Percentiles rank a stretch among this genome's conserved stretches.
Evolutionary conservation across 1,140 invertebrate genomes (phyloP).

Genomic region (Ruditapes philippinarum): DNA sequence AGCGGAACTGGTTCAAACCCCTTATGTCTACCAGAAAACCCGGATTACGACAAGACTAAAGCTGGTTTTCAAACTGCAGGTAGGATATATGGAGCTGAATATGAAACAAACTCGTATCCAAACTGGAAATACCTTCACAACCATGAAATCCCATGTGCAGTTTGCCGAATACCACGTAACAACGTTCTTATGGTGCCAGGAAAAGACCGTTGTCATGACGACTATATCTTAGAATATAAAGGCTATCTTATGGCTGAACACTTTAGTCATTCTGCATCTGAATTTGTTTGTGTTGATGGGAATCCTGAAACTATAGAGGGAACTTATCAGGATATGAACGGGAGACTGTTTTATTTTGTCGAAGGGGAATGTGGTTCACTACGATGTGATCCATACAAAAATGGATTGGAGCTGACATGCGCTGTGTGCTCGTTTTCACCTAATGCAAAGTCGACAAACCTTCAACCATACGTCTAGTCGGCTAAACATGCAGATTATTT

Average conservation of each 20-base stretch:
- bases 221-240: slow-evolving; percentile 70
- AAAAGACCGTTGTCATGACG: slow-evolving; percentile 57
- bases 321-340: slow-evolving; percentile 36
- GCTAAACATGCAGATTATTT: too few species aligned
- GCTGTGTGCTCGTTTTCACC: slow-evolving; percentile 70
- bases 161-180: slow-evolving; percentile 60
- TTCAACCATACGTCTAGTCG: not conserved
- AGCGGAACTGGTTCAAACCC: not conserved
- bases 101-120: not conserved
- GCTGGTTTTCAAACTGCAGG: not conserved
- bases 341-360: slow-evolving; percentile 68
- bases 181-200: slow-evolving; percentile 71
- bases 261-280: not conserved
- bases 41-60: not conserved
- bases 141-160: slow-evolving; percentile 68
- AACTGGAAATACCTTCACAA: slow-evolving; percentile 5
- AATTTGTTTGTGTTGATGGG: slow-evolving; percentile 73
- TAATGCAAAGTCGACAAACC: not conserved
- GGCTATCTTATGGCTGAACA: slow-evolving; percentile 71
- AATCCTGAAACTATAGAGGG: slow-evolving; percentile 47
- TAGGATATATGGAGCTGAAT: slow-evolving; percentile 27
- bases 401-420: slow-evolving; percentile 69
- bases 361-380: slow-evolving; percentile 67
- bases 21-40: not conserved
- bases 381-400: slow-evolving; percentile 70